Percentiles rank a stretch among this genome's conserved stretches.
Evolutionary conservation across 2,113 vertebrate species (phyloP).

Genomic region (Cebidichthys violaceus): DNA sequence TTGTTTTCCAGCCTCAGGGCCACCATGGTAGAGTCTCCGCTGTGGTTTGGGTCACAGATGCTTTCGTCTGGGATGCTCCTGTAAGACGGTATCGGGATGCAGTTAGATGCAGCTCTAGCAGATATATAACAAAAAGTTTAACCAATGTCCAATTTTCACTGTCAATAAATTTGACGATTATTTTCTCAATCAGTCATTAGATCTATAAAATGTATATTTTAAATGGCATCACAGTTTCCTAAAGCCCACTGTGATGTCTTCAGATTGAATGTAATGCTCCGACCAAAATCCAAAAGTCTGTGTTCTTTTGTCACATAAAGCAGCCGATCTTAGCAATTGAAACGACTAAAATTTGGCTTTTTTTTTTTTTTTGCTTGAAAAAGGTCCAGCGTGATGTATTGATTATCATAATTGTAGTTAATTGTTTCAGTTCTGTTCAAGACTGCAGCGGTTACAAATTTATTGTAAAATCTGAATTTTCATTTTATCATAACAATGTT

Average conservation of each 20-base stretch:
- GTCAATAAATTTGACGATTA: not conserved
- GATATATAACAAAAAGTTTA: not conserved
- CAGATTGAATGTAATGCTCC: not conserved
- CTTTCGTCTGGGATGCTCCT: slow-evolving; percentile 88
- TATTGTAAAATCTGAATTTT: not conserved
- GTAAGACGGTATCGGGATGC: slow-evolving; percentile 23
- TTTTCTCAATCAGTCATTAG: not conserved
- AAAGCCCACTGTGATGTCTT: not conserved
- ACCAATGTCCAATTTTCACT: not conserved
- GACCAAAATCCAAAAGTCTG: not conserved
- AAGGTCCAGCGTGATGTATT: not conserved
- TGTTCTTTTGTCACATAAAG: not conserved
- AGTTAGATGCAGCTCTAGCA: not conserved
- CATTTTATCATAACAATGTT: not conserved
- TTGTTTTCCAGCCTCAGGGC: slow-evolving; percentile 94
- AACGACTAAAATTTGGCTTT: not conserved
- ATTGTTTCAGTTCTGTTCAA: not conserved
- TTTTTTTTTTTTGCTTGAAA: not conserved
- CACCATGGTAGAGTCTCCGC: slow-evolving; percentile 87
- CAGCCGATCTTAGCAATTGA: not conserved
- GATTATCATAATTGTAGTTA: not conserved
- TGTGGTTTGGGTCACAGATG: slow-evolving; percentile 85
- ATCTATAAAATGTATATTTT: not conserved
- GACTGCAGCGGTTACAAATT: not conserved
- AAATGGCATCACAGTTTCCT: not conserved